Evolutionary conservation across 35 echinoderm and acorn worm species (phyloP), one percentile per base, ranked within the genome.

Genomic region (Apostichopus parvimensis): DNA sequence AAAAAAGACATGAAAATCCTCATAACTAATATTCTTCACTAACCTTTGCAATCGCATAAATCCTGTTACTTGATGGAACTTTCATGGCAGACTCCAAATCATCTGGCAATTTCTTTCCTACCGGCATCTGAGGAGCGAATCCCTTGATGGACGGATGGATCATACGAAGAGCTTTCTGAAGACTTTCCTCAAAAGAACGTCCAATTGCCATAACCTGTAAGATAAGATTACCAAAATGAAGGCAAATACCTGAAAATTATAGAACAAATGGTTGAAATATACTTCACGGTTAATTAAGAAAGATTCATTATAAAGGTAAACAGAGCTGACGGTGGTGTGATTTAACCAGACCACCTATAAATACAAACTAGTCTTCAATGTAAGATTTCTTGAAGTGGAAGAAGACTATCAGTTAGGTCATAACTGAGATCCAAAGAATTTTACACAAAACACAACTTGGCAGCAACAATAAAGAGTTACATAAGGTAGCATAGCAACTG

Each of bases 101-200:
- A 4, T 76, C 73, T 5, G 93, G 83, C 26, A 99, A 88, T 57
- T 66, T 9, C 85, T 95, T 96, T 72, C 97, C 97, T 23, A 91
- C 79, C 26, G 97, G 97, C 91, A 99, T 93, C 17, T 87, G 79
- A 65, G 95, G 93, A 34, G 87, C 80, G 88, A 99, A 99, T 1
- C 97, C 97, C 72, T 94, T 95, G 14, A 99, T 96, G 17, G 97
- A 96, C 9, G 97, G 97, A 89, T 99, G 97, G 18, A 96, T 96
- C 97, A 99, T 99, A 24, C 97, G 91, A 23, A 99, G 77, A 12
- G 97, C 97, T 79, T 99, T 99, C 93, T 99, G 97, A 6, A 99
- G 88, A 89, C 97, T 99, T 61, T 99, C 97, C 78, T 99, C 97
- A 95, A 99, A 99, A 18, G 95, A 94, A 6, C 97, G 86, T 18